Conservation (phyloP, 1,140 invertebrate species). For the Bombus breviceps region DNA sequence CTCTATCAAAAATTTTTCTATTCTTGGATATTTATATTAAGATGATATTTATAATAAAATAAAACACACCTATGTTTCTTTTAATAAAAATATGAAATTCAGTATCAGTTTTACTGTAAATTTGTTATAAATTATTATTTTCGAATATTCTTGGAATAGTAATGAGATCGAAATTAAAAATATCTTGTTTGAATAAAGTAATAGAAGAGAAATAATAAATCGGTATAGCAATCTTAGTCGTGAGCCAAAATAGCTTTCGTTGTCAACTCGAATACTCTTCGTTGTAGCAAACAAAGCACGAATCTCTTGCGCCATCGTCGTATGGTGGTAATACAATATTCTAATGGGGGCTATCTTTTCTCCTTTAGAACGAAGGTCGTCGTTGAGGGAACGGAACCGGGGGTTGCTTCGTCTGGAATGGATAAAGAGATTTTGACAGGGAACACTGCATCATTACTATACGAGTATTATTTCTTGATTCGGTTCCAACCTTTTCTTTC, state of each 20-base stretch:
- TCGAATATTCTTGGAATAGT: too few species aligned
- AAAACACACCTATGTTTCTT: too few species aligned
- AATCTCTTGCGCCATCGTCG: background rate
- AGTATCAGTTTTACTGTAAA: too few species aligned
- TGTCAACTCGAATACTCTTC: background rate
- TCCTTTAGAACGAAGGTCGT: conserved; percentile 22
- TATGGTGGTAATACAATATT: conserved; percentile 28
- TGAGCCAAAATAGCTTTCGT: background rate
- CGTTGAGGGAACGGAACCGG: conserved; percentile 29
- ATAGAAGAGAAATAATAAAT: too few species aligned
- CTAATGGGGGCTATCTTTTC: conserved; percentile 16
- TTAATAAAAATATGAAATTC: too few species aligned
- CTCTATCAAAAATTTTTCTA: too few species aligned
- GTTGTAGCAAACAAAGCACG: background rate
- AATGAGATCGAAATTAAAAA: too few species aligned
- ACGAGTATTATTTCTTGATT: conserved; percentile 74
- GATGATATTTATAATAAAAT: too few species aligned
- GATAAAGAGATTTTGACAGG: conserved; percentile 41
- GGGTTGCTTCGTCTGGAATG: background rate
- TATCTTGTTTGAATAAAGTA: too few species aligned
- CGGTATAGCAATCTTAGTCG: too few species aligned
- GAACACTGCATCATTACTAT: conserved; percentile 65
- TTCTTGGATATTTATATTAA: too few species aligned
- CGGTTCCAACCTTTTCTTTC: conserved; percentile 63
- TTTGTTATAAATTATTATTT: too few species aligned